Evolutionary conservation across 2,888 invertebrate genomes (phyloP), one percentile per base, ranked within the genome.

Genomic region (Eristalis tenax): DNA sequence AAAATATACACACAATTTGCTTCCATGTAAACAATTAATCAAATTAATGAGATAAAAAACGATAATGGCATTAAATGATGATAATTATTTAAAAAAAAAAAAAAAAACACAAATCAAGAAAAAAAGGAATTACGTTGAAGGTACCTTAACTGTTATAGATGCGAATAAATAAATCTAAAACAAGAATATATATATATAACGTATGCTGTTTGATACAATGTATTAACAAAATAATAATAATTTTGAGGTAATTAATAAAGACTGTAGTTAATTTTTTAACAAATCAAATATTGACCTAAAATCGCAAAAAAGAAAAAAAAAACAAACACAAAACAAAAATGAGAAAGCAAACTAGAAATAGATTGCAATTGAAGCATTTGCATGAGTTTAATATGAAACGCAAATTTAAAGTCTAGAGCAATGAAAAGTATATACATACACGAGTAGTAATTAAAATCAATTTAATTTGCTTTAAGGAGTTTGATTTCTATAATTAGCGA

Each of bases 241-340:
- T 79, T 87, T 87, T 71, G 65, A 87, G 71, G 64, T 83, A 87
- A 86, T 86, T 86, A 74, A 78, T 75, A 79, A 87, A 87, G 86
- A 87, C 86, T 87, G 86, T 87, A 87, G 86, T 83, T 87, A 87
- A 87, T 87, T 87, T 87, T 87, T 87, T 87, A 87, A 87, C 78
- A 87, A 87, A 87, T 83, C 59, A 78, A 86, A 74, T 61, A 68
- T 66, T 64, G 64, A 74, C 43, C 64, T 68, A 59, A 77, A 63
- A 69, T 23, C 22, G 26, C 26, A 28, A 75, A 65, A 57, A 40
- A 4, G 40, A 61, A 70, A 40, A 57, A 50, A 63, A 79, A n/a
- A 66, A 66, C 23, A 66, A 66, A 18, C 26, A 15, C 68, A 23
- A 68, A 32, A 69, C 18, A 56, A 32, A 63, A 32, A 32, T 32